phyloP scores from a whole-genome alignment of 2,888 invertebrate genomes.

The Ceramica pisi region DNA sequence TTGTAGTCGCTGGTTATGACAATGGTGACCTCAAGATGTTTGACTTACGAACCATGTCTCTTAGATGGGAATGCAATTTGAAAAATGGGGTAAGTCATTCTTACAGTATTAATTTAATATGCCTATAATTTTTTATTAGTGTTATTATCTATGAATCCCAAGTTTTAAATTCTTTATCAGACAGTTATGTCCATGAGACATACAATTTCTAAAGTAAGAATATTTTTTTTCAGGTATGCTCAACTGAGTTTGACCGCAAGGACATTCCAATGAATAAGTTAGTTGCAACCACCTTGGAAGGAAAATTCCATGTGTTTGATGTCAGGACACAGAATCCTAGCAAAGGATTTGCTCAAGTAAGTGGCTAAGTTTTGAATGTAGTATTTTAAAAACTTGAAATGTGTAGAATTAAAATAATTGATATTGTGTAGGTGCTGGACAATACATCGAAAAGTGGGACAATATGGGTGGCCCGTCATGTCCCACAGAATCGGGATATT shows the following conservation, averaged over 20 bases:
- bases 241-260: constrained; percentile 97
- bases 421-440: constrained; percentile 80
- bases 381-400: neutral
- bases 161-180: neutral
- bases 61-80: constrained; percentile 97
- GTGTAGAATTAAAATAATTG: neutral
- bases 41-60: constrained; percentile 95
- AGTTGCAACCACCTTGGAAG: constrained; percentile 97
- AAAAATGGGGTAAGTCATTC: constrained; percentile 94
- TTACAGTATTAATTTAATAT: too few relatives aligned
- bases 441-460: constrained; percentile 92
- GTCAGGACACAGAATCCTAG: constrained; percentile 96
- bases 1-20: constrained; percentile 98
- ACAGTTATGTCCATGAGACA: neutral
- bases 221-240: constrained; percentile 92
- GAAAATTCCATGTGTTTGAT: constrained; percentile 97
- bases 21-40: constrained; percentile 99
- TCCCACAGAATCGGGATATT: constrained; percentile 98
- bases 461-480: constrained; percentile 96
- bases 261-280: constrained; percentile 99
- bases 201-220: neutral
- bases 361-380: constrained; percentile 18
- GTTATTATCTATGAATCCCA: too few relatives aligned
- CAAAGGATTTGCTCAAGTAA: constrained; percentile 95
- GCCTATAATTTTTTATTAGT: too few relatives aligned